Conservation (phyloP, 2,888 invertebrate species). For the Paralinhomoeus sp. region DNA sequence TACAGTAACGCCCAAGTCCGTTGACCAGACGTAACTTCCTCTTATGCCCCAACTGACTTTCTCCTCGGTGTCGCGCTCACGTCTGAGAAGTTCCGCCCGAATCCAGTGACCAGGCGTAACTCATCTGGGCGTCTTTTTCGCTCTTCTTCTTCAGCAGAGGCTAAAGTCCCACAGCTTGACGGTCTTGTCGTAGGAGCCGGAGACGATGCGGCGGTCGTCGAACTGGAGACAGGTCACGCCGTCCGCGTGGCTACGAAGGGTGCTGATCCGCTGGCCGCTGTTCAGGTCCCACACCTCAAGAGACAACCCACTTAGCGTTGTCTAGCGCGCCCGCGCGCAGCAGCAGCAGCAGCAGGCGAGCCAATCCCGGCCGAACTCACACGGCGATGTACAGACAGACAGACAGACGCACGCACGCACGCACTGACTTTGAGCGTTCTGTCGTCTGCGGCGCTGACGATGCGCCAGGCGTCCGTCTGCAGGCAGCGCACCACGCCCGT, state of each 20-base stretch:
- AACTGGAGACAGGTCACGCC: constrained; percentile 36
- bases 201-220: constrained; percentile 34
- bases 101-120: no score
- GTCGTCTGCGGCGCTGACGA: constrained; percentile 36
- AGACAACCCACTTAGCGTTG: no score
- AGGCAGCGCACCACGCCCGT: constrained; percentile 34
- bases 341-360: background rate
- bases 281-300: constrained; percentile 33
- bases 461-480: constrained; percentile 33
- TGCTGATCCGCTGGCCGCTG: constrained; percentile 27
- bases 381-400: background rate
- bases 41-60: no score
- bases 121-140: no score
- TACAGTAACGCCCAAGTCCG: no score
- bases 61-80: no score
- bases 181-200: constrained; percentile 34
- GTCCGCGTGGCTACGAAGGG: constrained; percentile 33
- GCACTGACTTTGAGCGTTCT: constrained; percentile 31
- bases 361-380: background rate
- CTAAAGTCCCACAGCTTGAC: constrained; percentile 35
- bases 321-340: no score
- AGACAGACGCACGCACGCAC: background rate
- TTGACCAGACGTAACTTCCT: no score
- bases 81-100: no score
- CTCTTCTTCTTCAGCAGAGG: constrained; percentile 20